These are phyloP conservation scores for Chloroceryle amazona DNA, from an alignment of 2,797 vertebrate species.

Conservation along the genomic window DNA sequence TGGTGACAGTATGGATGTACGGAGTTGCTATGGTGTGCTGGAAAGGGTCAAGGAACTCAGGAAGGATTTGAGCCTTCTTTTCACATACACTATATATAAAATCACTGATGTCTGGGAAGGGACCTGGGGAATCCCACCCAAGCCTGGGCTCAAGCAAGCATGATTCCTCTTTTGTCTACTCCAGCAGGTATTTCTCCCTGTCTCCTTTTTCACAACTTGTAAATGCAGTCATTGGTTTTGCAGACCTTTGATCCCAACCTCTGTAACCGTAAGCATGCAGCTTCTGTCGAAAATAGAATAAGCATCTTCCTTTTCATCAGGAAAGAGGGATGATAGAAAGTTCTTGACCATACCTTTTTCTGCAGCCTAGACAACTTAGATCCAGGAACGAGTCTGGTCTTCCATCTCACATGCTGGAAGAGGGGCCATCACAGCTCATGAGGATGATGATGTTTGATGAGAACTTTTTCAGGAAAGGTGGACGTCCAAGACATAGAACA, in stretches of 20 bases:
- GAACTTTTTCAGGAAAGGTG: background rate
- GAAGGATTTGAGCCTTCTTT: background rate
- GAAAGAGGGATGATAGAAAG: background rate
- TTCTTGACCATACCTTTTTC: background rate
- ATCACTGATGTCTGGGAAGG: background rate
- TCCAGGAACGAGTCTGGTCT: background rate
- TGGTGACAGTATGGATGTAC: fast-evolving
- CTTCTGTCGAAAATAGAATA: background rate
- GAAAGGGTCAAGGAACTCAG: background rate
- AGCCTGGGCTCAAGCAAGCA: background rate
- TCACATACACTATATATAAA: background rate
- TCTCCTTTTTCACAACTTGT: background rate
- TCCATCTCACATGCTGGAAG: background rate
- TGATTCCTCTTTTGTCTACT: background rate
- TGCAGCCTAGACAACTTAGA: background rate
- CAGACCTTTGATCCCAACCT: background rate
- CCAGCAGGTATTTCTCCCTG: background rate
- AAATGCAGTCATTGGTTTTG: background rate
- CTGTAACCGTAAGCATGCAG: background rate
- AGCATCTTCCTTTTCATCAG: background rate
- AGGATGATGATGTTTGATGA: background rate
- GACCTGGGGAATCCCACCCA: background rate
- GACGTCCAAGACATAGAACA: background rate
- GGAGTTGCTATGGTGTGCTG: background rate
- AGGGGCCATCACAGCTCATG: background rate